Conservation (phyloP, 2,113 vertebrate genomes). For the Dissostichus mawsoni region DNA sequence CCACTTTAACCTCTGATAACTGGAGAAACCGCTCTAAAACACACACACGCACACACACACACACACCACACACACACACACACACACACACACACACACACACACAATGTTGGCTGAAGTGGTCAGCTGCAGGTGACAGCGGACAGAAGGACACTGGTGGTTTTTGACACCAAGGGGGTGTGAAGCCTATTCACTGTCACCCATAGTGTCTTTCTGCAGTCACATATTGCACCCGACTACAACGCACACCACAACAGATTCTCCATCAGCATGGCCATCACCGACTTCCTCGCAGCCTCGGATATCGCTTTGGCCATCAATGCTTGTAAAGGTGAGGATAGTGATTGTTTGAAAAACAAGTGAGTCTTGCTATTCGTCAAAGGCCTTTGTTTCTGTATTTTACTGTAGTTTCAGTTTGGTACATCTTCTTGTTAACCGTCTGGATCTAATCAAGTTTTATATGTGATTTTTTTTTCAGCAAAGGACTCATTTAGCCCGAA, state of each 20-base stretch:
- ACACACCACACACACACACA: constrained; percentile 7
- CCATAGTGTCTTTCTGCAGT: constrained; percentile 47
- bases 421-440: neutral
- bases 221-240: constrained; percentile 27
- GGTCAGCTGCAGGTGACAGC: constrained; percentile 75
- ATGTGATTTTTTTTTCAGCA: constrained; percentile 57
- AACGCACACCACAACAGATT: constrained; percentile 15
- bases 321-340: constrained; percentile 82
- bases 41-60: constrained; percentile 8
- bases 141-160: constrained; percentile 74
- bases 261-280: constrained; percentile 80
- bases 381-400: neutral
- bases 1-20: constrained; percentile 33
- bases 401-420: too few relatives aligned
- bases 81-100: constrained; percentile 8
- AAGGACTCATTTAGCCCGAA: constrained; percentile 79
- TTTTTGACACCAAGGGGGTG: constrained; percentile 70
- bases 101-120: constrained; percentile 42
- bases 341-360: neutral
- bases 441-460: neutral
- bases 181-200: constrained; percentile 30
- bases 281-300: constrained; percentile 79
- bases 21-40: constrained; percentile 1
- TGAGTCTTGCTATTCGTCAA: neutral
- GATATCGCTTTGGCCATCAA: constrained; percentile 83